Conservation (phyloP, 2,113 vertebrate genomes). For the Sigmodon hispidus region DNA sequence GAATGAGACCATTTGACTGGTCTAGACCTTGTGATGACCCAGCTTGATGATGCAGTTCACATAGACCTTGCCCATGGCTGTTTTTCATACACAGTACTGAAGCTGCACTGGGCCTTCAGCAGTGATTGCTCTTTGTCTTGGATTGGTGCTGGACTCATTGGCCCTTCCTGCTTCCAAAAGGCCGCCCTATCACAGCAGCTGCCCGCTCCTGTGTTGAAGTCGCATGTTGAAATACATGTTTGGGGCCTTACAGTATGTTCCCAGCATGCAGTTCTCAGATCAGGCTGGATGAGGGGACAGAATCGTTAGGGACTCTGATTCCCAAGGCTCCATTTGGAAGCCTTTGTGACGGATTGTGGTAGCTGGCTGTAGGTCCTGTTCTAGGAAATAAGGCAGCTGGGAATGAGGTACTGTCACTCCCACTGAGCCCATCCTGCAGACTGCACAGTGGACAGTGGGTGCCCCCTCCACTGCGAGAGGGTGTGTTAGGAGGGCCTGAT, state of each 20-base stretch:
- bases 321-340: background rate
- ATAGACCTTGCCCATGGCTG: background rate
- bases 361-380: background rate
- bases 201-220: background rate
- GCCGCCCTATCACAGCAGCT: background rate
- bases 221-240: background rate
- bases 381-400: background rate
- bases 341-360: background rate
- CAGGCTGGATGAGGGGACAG: background rate
- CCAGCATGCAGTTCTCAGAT: background rate
- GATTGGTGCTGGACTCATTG: background rate
- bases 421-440: background rate
- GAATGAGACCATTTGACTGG: background rate
- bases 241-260: background rate
- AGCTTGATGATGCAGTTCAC: background rate
- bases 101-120: background rate
- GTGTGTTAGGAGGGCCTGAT: slow-evolving; percentile 31
- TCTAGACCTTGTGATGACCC: background rate
- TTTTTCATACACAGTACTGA: background rate
- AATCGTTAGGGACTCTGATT: background rate
- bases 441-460: background rate
- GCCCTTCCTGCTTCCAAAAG: background rate
- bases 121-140: background rate
- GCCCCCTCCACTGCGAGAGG: background rate
- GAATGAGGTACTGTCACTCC: background rate